These are phyloP conservation scores for Buceros bicornis DNA, from an alignment of 2,797 vertebrate species.

Conservation along the genomic window DNA sequence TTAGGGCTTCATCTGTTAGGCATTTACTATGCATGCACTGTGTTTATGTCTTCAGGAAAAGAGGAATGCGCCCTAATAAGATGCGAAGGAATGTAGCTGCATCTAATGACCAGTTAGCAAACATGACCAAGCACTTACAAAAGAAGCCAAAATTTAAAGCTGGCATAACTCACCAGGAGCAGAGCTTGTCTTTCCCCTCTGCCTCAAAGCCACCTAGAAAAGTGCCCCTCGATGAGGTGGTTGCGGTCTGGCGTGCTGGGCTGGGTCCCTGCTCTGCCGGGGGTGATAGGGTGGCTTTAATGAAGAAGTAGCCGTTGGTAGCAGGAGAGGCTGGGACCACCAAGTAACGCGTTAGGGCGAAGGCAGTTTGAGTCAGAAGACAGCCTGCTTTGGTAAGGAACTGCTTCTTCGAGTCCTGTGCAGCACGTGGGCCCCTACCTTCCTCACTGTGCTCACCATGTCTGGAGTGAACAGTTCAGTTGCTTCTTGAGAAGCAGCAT, in stretches of 20 bases:
- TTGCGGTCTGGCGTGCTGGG: background rate
- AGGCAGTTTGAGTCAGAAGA: background rate
- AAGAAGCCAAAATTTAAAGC: constrained; percentile 61
- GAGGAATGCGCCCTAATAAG: constrained; percentile 71
- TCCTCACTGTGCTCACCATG: background rate
- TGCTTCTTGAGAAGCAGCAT: background rate
- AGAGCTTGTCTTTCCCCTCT: constrained; percentile 54
- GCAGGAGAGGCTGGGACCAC: background rate
- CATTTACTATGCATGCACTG: constrained; percentile 73
- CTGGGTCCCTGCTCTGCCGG: background rate
- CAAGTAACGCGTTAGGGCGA: background rate
- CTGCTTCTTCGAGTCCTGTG: background rate
- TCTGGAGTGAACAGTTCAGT: background rate
- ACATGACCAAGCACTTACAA: constrained; percentile 48
- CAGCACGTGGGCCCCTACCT: background rate
- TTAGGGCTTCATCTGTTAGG: constrained; percentile 79
- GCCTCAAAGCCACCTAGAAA: constrained; percentile 44
- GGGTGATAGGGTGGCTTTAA: background rate
- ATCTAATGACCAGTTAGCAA: constrained; percentile 71
- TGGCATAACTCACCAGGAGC: constrained; percentile 61
- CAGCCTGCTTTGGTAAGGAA: background rate
- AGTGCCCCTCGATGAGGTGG: background rate
- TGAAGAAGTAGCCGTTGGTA: background rate
- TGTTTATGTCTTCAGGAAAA: constrained; percentile 59
- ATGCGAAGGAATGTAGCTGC: constrained; percentile 67